These are phyloP conservation scores for Neogobius melanostomus DNA, from an alignment of 2,113 vertebrate genomes.

Conservation along the genomic window DNA sequence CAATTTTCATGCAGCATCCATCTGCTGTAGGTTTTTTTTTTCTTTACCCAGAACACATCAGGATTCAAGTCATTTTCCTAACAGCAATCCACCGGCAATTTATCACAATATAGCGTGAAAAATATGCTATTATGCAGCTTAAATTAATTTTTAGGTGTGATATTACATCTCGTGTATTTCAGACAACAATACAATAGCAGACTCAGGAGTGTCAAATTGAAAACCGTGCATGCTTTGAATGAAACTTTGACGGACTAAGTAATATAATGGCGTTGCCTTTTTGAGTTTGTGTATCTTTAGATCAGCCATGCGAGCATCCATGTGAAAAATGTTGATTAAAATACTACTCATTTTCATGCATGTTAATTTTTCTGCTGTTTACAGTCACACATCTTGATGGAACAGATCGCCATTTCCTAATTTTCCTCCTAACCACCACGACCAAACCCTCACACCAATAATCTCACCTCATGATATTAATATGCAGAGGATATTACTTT, in stretches of 20 bases:
- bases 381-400: background rate
- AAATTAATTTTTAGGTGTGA: conserved; percentile 25
- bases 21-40: conserved; percentile 13
- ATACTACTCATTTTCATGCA: conserved; percentile 1
- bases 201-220: conserved; percentile 30
- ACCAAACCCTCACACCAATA: background rate
- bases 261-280: background rate
- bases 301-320: background rate
- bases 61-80: conserved; percentile 49
- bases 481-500: background rate
- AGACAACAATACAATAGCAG: conserved; percentile 8
- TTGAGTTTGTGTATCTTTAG: background rate
- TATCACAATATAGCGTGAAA: conserved; percentile 51
- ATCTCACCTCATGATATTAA: background rate
- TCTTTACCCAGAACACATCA: conserved; percentile 36
- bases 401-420: background rate
- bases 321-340: background rate
- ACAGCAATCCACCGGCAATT: conserved; percentile 46
- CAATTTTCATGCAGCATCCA: conserved; percentile 16
- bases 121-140: conserved; percentile 34
- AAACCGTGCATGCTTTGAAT: conserved; percentile 21
- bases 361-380: conserved; percentile 9
- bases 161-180: conserved; percentile 12
- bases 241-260: conserved; percentile 6
- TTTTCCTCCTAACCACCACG: background rate